phyloP scores from a whole-genome alignment of 1,140 invertebrate species.

The Oedothorax gibbosus region DNA sequence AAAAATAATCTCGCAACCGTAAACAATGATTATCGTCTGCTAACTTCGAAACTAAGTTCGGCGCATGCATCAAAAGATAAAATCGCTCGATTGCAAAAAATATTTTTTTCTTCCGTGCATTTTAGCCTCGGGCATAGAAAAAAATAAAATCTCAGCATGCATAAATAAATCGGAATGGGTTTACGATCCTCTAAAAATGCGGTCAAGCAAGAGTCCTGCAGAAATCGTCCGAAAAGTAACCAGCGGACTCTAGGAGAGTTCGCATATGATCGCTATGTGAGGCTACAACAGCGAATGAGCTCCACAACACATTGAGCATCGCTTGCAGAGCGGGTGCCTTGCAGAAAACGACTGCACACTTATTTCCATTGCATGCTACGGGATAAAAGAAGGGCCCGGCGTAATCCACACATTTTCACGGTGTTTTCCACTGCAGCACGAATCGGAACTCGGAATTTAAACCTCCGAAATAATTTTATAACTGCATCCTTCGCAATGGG shows the following conservation, averaged over 20 bases:
- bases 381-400: not conserved
- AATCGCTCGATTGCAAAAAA: not conserved
- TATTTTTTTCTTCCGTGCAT: not conserved
- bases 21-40: not conserved
- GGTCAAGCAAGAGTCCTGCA: slow-evolving; percentile 17
- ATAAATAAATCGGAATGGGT: not conserved
- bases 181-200: slow-evolving; percentile 24
- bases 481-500: slow-evolving; percentile 34
- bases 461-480: slow-evolving; percentile 52
- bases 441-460: slow-evolving; percentile 45
- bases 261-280: slow-evolving; percentile 24
- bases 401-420: slow-evolving; percentile 52
- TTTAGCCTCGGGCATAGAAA: not conserved
- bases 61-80: slow-evolving; percentile 7
- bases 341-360: slow-evolving; percentile 51
- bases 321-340: slow-evolving; percentile 18
- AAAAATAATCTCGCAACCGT: not conserved
- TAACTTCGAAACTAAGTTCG: slow-evolving; percentile 37
- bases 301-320: not conserved
- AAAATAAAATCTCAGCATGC: not conserved
- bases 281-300: slow-evolving; percentile 17
- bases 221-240: slow-evolving; percentile 38
- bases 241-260: slow-evolving; percentile 9
- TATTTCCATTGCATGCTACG: slow-evolving; percentile 24
- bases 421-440: slow-evolving; percentile 37